Percentiles rank a stretch among this genome's conserved stretches.
These are phyloP conservation scores for Asarcornis scutulata DNA, from an alignment of 2,113 vertebrate species.

Conservation along the genomic window DNA sequence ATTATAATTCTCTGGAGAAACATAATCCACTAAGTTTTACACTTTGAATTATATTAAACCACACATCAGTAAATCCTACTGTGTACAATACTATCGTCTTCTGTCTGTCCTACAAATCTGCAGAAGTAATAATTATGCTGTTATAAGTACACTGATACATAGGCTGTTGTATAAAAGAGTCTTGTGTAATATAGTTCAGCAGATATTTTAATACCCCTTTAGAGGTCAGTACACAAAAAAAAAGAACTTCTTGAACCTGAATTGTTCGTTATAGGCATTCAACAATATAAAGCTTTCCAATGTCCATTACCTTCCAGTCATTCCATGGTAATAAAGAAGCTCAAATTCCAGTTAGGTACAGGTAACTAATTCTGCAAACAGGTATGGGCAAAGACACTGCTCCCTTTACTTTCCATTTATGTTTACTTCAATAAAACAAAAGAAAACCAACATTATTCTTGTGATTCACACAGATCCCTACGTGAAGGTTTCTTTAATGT, in stretches of 20 bases:
- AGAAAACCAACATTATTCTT: slow-evolving; percentile 12
- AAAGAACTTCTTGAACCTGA: slow-evolving; percentile 49
- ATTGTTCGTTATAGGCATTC: slow-evolving; percentile 40
- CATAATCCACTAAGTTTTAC: background rate
- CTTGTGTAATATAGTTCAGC: background rate
- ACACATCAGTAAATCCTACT: background rate
- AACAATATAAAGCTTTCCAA: slow-evolving; percentile 24
- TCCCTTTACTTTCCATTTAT: background rate
- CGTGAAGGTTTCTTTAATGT: slow-evolving; percentile 98
- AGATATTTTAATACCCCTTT: slow-evolving; percentile 30
- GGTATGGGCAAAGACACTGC: background rate
- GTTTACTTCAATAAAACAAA: slow-evolving; percentile 18
- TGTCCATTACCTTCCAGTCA: background rate
- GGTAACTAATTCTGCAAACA: background rate
- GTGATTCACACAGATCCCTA: slow-evolving; percentile 88
- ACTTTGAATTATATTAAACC: background rate
- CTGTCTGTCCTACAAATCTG: background rate
- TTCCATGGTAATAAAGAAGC: background rate
- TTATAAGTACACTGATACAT: slow-evolving; percentile 26
- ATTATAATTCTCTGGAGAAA: background rate
- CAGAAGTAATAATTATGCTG: slow-evolving; percentile 33
- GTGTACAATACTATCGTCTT: background rate
- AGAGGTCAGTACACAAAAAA: background rate
- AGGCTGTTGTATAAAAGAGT: slow-evolving; percentile 4
- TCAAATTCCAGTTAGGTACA: background rate